Percentiles rank a stretch among this genome's conserved stretches.
These are phyloP conservation scores for Dicrurus megarhynchus DNA, from an alignment of 2,113 vertebrate species.

Conservation along the genomic window DNA sequence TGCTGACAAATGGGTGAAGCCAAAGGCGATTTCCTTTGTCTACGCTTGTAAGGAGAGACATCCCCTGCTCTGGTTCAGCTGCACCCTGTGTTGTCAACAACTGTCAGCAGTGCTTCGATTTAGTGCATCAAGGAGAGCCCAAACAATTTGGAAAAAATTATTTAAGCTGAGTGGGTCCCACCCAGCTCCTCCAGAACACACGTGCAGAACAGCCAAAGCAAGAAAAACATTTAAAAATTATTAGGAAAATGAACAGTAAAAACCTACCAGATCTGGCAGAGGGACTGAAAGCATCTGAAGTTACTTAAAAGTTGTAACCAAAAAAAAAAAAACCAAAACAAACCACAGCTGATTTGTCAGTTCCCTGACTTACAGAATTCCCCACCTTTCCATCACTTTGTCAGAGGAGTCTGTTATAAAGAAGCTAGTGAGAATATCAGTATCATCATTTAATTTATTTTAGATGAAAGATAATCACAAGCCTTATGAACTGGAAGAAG, in stretches of 20 bases:
- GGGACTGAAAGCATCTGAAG: neutral
- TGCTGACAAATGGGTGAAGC: conserved; percentile 3
- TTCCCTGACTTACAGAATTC: neutral
- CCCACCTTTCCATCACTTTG: neutral
- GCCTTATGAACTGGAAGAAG: neutral
- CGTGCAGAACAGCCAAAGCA: neutral
- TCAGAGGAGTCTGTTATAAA: neutral
- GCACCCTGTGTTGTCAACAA: conserved; percentile 15
- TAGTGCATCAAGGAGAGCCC: conserved; percentile 13
- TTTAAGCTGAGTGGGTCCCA: neutral
- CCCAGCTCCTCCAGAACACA: conserved; percentile 9
- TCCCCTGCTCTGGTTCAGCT: conserved; percentile 1
- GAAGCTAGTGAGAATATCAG: neutral
- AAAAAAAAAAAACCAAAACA: neutral
- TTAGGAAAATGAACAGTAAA: conserved; percentile 23
- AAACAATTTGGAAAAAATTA: conserved; percentile 6
- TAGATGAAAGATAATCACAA: neutral
- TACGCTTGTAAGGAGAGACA: neutral
- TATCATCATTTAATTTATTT: neutral
- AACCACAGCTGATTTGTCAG: neutral
- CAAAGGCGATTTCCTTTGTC: neutral
- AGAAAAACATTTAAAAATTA: conserved; percentile 1
- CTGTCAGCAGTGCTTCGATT: neutral
- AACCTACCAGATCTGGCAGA: neutral
- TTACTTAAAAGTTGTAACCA: neutral